Conservation (phyloP, 37 sponge, comb jelly and placozoan genomes). For the Spongilla lacustris region DNA sequence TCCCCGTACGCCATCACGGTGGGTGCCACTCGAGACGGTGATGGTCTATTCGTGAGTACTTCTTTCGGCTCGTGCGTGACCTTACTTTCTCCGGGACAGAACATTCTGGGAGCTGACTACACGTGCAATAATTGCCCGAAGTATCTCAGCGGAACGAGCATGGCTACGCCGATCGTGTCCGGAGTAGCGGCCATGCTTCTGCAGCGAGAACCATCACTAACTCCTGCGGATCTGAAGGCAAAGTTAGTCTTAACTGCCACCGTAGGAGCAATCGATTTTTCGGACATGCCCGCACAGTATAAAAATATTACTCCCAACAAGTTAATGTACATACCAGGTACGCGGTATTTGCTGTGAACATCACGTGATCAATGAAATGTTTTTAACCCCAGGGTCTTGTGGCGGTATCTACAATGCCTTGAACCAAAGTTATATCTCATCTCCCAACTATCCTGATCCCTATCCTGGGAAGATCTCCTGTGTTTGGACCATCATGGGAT, state of each 20-base stretch:
- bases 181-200: slow-evolving; percentile 68
- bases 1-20: slow-evolving; percentile 61
- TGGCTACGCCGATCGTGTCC: slow-evolving; percentile 67
- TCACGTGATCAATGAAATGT: not conserved
- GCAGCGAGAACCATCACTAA: slow-evolving; percentile 52
- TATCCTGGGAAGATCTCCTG: slow-evolving; percentile 35
- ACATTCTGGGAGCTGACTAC: slow-evolving; percentile 52
- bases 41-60: slow-evolving; percentile 42
- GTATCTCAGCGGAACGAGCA: slow-evolving; percentile 61
- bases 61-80: slow-evolving; percentile 75
- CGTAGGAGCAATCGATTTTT: slow-evolving; percentile 29
- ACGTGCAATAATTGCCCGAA: slow-evolving; percentile 44
- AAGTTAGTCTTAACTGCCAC: slow-evolving; percentile 18
- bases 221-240: slow-evolving; percentile 31
- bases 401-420: slow-evolving; percentile 9
- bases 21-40: slow-evolving; percentile 48
- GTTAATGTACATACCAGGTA: slow-evolving; percentile 53
- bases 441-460: slow-evolving; percentile 39
- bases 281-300: not conserved
- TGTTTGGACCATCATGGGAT: slow-evolving; percentile 36
- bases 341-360: not conserved
- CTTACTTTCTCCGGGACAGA: slow-evolving; percentile 75
- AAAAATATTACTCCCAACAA: slow-evolving; percentile 56
- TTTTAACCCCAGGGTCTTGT: slow-evolving; percentile 6
- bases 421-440: not conserved